A percentile compares a stretch with the other conserved stretches of the same genome.
Evolutionary conservation across 2,797 vertebrate genomes (phyloP).

Genomic region (Novumbra hubbsi): DNA sequence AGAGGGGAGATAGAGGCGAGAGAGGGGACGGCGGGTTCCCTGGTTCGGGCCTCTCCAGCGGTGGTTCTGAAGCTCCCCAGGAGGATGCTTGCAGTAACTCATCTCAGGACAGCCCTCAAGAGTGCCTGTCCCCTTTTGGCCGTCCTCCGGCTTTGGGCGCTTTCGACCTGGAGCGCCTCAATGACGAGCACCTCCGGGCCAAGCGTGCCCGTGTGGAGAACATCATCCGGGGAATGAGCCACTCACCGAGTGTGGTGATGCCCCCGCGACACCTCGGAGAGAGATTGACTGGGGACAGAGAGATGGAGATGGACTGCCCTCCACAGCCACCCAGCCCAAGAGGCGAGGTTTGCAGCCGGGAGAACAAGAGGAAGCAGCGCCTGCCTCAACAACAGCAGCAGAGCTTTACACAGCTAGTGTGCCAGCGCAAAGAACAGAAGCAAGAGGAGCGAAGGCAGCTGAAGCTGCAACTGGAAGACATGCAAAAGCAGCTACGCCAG

Average conservation of each 20-base stretch:
- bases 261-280: constrained; percentile 79
- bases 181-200: constrained; percentile 95
- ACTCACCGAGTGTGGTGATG: constrained; percentile 88
- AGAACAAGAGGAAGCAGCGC: constrained; percentile 98
- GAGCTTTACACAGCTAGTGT: constrained; percentile 98
- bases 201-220: constrained; percentile 98
- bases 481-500: constrained; percentile 99
- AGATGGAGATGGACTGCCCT: constrained; percentile 84
- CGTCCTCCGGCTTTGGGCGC: constrained; percentile 85
- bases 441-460: constrained; percentile 94
- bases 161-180: constrained; percentile 94
- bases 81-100: constrained; percentile 98
- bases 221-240: constrained; percentile 98
- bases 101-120: constrained; percentile 95
- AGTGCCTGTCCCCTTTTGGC: constrained; percentile 95
- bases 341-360: constrained; percentile 79
- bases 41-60: constrained; percentile 91
- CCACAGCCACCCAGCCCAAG: constrained; percentile 89
- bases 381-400: constrained; percentile 98
- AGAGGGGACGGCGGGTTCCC: constrained; percentile 81
- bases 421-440: constrained; percentile 94
- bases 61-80: constrained; percentile 92
- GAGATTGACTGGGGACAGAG: constrained; percentile 81
- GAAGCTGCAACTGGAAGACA: constrained; percentile 98
- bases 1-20: constrained; percentile 60